Percentiles rank a stretch among this genome's conserved stretches.
These are phyloP conservation scores for Manacus vitellinus DNA, from an alignment of 2,113 vertebrate species.

Conservation along the genomic window DNA sequence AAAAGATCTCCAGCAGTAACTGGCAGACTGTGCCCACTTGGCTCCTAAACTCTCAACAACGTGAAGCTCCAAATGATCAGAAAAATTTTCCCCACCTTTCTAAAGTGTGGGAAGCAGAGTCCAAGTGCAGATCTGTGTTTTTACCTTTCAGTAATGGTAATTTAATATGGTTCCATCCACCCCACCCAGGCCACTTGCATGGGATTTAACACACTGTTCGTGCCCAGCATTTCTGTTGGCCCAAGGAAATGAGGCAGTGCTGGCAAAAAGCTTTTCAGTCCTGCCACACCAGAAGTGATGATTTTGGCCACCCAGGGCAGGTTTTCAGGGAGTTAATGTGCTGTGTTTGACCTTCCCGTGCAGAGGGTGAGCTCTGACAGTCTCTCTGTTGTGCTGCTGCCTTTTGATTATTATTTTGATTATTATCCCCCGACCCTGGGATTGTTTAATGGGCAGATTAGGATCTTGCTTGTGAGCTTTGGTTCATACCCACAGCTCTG, in stretches of 20 bases:
- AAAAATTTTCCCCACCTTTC: not conserved
- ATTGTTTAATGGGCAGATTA: constrained; percentile 10
- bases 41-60: not conserved
- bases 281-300: not conserved
- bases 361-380: not conserved
- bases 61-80: not conserved
- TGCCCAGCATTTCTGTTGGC: not conserved
- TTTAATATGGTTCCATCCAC: not conserved
- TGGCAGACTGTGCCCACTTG: not conserved
- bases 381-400: not conserved
- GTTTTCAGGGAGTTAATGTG: not conserved
- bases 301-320: not conserved
- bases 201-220: not conserved
- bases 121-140: not conserved
- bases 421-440: not conserved
- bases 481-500: not conserved
- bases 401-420: constrained; percentile 10
- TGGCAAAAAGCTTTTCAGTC: constrained; percentile 5
- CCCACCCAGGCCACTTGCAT: not conserved
- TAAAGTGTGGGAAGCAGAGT: not conserved
- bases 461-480: not conserved
- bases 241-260: not conserved
- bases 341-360: not conserved
- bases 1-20: not conserved
- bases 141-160: not conserved